These are phyloP conservation scores for Pterostichus madidus DNA, from an alignment of 2,888 invertebrate genomes.

Conservation along the genomic window DNA sequence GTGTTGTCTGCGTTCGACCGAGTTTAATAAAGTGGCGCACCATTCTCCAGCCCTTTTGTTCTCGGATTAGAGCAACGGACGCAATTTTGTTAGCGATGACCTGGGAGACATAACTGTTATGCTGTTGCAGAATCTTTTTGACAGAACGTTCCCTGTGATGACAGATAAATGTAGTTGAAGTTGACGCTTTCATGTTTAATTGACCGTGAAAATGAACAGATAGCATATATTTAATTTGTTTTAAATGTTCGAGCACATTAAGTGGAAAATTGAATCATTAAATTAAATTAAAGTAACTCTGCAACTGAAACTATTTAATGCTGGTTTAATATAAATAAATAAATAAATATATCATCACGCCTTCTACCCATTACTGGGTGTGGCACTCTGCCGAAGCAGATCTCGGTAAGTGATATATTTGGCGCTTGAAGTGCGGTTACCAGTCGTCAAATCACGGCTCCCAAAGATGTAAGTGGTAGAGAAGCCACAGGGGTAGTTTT, in stretches of 20 bases:
- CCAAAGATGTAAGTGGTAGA: too few relatives aligned
- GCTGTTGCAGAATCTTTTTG: constrained; percentile 15
- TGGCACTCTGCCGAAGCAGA: too few relatives aligned
- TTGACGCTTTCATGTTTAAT: constrained; percentile 31
- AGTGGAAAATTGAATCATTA: constrained; percentile 13
- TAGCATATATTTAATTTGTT: constrained; percentile 26
- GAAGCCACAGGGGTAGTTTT: too few relatives aligned
- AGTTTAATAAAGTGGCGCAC: constrained; percentile 55
- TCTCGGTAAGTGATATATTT: too few relatives aligned
- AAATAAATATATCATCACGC: too few relatives aligned
- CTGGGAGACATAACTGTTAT: constrained; percentile 4
- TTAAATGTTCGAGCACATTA: constrained; percentile 2
- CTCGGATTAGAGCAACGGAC: constrained; percentile 43
- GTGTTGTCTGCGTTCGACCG: constrained; percentile 38
- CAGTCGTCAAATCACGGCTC: too few relatives aligned
- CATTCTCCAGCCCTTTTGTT: constrained; percentile 25
- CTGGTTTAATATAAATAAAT: too few relatives aligned
- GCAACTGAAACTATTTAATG: background rate
- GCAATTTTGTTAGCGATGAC: constrained; percentile 30
- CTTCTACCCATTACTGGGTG: too few relatives aligned
- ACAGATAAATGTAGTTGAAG: constrained; percentile 41
- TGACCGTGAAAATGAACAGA: constrained; percentile 20
- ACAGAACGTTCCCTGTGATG: background rate
- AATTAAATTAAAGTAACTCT: background rate
- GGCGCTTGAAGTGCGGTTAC: too few relatives aligned